Percentiles rank a stretch among this genome's conserved stretches.
Evolutionary conservation across 2,113 vertebrate species (phyloP).

Genomic region (Chauna torquata): DNA sequence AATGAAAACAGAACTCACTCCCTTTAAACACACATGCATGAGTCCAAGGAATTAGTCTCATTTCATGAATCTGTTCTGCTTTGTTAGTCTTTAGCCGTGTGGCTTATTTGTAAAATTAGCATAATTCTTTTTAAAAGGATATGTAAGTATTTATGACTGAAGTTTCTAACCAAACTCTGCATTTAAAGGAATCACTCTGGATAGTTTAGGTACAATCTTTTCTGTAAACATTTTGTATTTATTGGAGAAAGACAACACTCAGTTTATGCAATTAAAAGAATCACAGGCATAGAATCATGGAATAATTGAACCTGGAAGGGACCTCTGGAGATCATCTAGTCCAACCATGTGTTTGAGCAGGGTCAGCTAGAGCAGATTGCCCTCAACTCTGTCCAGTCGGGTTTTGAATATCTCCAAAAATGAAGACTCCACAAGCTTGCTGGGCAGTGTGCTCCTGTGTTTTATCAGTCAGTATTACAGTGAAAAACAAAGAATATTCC

Average conservation of each 20-base stretch:
- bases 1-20: not conserved
- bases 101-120: constrained; percentile 7
- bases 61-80: not conserved
- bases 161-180: constrained; percentile 51
- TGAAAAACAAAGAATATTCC: not conserved
- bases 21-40: not conserved
- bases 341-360: not conserved
- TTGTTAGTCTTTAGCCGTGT: constrained; percentile 25
- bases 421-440: not conserved
- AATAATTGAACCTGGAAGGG: not conserved
- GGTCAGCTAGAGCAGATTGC: not conserved
- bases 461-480: not conserved
- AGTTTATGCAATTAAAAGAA: constrained; percentile 54
- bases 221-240: constrained; percentile 60
- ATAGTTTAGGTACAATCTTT: constrained; percentile 61
- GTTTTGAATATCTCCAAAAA: not conserved
- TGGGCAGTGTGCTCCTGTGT: not conserved
- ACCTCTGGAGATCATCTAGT: too few species aligned
- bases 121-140: constrained; percentile 32
- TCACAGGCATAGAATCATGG: not conserved
- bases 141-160: constrained; percentile 64
- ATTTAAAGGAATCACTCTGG: constrained; percentile 52
- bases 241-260: constrained; percentile 55
- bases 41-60: not conserved
- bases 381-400: accelerated